A percentile compares a stretch with the other conserved stretches of the same genome.
Conservation (phyloP, 1,140 invertebrate species). For the Pseudomyrmex cubaensis region DNA sequence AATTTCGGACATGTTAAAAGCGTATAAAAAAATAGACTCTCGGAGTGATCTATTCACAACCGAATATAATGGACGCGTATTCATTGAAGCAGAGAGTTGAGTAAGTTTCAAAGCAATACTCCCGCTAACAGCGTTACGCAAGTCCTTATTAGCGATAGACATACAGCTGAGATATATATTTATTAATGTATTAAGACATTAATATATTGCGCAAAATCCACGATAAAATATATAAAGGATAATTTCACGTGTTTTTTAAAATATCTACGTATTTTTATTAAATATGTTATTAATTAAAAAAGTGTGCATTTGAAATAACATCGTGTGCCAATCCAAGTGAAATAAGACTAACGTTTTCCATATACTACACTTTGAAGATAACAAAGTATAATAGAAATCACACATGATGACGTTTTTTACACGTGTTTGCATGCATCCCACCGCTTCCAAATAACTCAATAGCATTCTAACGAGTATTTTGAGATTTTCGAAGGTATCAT, state of each 20-base stretch:
- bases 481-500: background rate
- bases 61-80: conserved; percentile 5
- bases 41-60: background rate
- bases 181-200: background rate
- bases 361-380: conserved; percentile 3
- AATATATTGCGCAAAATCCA: too few relatives aligned
- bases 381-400: background rate
- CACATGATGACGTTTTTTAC: too few relatives aligned
- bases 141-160: conserved; percentile 48
- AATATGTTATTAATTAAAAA: background rate
- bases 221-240: background rate
- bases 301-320: background rate
- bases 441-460: background rate
- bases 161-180: background rate
- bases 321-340: background rate
- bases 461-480: background rate
- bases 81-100: conserved; percentile 39
- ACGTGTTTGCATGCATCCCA: background rate
- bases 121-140: conserved; percentile 26
- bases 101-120: background rate
- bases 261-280: background rate
- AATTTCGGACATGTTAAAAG: conserved; percentile 2
- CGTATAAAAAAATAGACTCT: background rate
- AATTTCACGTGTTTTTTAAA: conserved; percentile 11
- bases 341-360: background rate